phyloP scores from a whole-genome alignment of 2,113 vertebrate species.

The Otus sunia region DNA sequence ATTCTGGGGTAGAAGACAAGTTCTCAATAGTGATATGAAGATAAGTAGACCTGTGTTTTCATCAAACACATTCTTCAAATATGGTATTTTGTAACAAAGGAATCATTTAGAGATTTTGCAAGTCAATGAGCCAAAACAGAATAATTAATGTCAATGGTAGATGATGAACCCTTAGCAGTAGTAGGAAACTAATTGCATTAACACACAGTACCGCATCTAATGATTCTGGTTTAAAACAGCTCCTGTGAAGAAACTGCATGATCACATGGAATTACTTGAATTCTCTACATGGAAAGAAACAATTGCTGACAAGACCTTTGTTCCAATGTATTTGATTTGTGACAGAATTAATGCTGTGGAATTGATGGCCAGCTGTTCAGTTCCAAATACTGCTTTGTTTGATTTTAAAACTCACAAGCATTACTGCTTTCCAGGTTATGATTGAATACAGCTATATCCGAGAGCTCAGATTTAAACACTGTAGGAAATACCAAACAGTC shows the following conservation, averaged over 20 bases:
- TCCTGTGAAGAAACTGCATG: neutral
- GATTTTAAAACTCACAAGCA: neutral
- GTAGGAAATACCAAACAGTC: neutral
- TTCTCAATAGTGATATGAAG: neutral
- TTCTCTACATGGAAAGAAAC: neutral
- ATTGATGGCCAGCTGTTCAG: neutral
- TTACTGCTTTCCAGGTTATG: neutral
- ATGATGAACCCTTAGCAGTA: conserved; percentile 27
- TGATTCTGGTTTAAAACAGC: neutral
- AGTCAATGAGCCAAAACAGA: conserved; percentile 46
- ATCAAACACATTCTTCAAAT: neutral
- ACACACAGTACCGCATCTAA: neutral
- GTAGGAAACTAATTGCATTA: conserved; percentile 37
- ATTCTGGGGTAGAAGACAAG: neutral
- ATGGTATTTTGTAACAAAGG: conserved; percentile 15
- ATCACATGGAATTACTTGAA: neutral
- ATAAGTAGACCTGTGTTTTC: neutral
- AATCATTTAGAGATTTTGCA: conserved; percentile 42
- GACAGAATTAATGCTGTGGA: neutral
- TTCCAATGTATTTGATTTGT: neutral
- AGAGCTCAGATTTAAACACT: neutral
- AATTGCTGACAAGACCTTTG: neutral
- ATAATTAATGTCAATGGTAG: conserved; percentile 40
- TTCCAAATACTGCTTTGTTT: neutral
- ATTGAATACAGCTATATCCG: neutral